Evolutionary conservation across 2,113 vertebrate genomes (phyloP), one percentile per base, ranked within the genome.

Genomic region (Rhabdornis inornatus): DNA sequence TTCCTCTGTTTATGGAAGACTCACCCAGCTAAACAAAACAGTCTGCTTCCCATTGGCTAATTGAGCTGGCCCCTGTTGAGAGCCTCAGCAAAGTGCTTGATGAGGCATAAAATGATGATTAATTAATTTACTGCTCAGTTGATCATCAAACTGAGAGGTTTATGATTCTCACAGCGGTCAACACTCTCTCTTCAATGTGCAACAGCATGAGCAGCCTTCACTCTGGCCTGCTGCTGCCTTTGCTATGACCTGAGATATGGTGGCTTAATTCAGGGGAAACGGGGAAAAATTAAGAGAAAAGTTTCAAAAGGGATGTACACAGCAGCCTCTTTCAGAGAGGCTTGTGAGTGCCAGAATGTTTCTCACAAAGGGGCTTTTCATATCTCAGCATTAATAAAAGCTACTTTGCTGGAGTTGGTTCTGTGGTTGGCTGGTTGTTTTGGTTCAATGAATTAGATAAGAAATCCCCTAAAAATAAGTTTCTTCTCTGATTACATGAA

Each of bases 21-120:
- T 98, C 98, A 98, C 97, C 97, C 98, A 98, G 98, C 98, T 98
- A 99, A 99, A 99, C 98, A 98, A 99, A 99, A 99, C 98, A 99
- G 98, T 98, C 98, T 97, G 98, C 98, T 98, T 98, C 96, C 95
- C 98, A 98, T 98, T 98, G 98, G 98, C 98, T 99, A 98, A 98
- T 98, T 98, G 98, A 97, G 96, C 94, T 89, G 97, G 98, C 97
- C 98, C 98, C 98, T 94, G 97, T 97, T 95, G 98, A 98, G 99
- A 98, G 97, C 97, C 97, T 98, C 97, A 97, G 99, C 99, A 99
- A 98, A 98, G 98, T 97, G 99, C 98, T 99, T 99, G 99, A 99
- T 99, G 99, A 99, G 99, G 99, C 99, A 99, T 99, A 99, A 99
- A 99, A 99, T 98, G 98, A 99, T 99, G 99, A 99, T 99, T 99